Base-by-base conservation (phyloP, 2,797 vertebrate species). In the Liparis tanakae region DNA sequence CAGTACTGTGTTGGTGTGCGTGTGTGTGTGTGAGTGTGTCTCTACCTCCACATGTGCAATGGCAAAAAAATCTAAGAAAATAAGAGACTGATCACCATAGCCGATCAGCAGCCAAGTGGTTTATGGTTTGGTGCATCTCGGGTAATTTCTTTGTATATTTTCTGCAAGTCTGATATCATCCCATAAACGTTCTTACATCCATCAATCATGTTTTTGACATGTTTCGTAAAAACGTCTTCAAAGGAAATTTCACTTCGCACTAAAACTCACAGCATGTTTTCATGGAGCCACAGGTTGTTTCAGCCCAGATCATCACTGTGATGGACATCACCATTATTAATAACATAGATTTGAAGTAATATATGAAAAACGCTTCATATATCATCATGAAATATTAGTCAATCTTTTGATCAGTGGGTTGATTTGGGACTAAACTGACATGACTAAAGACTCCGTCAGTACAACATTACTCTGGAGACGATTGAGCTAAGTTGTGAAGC, bases 251-350 rank as follows among this genome's bases (percentile, higher is more conserved):
- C 18, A 54, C 14, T 56, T 30, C 7, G 36, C 34, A 20, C 5
- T 37, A n/a, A 61, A 17, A 37, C 14, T 18, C 30, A 17, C 43
- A 43, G 37, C 65, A 33, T 67, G 22, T 67, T 55, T n/a, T 51
- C 10, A 6, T 43, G 12, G 5, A 33, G 53, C 25, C n/a, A 15
- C 67, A 44, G 15, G 13, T 41, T 20, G 13, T 43, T 14, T 67
- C 39, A 33, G 65, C 43, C 20, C 63, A 54, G 8, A 3, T n/a
- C 33, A 22, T 30, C 50, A 66, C 3, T 13, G 20, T 41, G 20
- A 41, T 18, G 20, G 30, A 18, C 46, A 48, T 48, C 46, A 48
- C 1, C 4, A 10, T 25, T 13, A 37, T 25, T 9, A 37, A 37
- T 10, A 34, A 20, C 15, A 2, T 41, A 7, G 12, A 20, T 56